Evolutionary conservation across 2,888 invertebrate species (phyloP).

Genomic region (Acleris cristana): DNA sequence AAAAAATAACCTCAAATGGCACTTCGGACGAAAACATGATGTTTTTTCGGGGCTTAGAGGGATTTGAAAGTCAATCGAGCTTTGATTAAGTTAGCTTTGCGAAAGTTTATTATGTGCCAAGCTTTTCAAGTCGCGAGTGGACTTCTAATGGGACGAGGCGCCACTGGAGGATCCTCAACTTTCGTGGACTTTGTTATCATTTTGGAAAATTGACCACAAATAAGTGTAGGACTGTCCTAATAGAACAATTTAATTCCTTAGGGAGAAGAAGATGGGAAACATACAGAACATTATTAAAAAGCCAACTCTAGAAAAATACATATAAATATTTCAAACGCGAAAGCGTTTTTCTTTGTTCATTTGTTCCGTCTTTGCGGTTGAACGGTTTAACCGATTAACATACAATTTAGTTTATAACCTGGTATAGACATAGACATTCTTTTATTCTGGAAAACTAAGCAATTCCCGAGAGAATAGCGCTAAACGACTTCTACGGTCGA

Average conservation of each 20-base stretch:
- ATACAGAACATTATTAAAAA: too few relatives aligned
- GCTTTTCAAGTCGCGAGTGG: constrained; percentile 20
- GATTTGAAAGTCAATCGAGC: constrained; percentile 37
- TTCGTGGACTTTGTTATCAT: background rate
- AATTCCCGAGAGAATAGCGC: too few relatives aligned
- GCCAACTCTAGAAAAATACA: too few relatives aligned
- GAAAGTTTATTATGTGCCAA: constrained; percentile 36
- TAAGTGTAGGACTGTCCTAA: background rate
- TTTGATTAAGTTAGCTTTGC: constrained; percentile 36
- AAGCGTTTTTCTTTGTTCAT: background rate
- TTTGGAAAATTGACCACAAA: background rate
- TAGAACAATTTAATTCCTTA: too few relatives aligned
- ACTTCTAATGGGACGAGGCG: constrained; percentile 23
- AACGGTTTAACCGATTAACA: too few relatives aligned
- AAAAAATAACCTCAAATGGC: constrained; percentile 16
- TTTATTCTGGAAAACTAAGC: too few relatives aligned
- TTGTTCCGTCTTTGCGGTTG: background rate
- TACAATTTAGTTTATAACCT: too few relatives aligned
- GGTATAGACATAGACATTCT: too few relatives aligned
- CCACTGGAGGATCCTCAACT: background rate
- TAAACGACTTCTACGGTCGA: too few relatives aligned
- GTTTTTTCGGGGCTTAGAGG: constrained; percentile 32
- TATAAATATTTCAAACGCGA: background rate
- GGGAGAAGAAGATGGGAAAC: too few relatives aligned
- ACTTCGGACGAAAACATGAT: constrained; percentile 29